phyloP scores from a whole-genome alignment of 2,888 invertebrate species.

The Celastrina argiolus region DNA sequence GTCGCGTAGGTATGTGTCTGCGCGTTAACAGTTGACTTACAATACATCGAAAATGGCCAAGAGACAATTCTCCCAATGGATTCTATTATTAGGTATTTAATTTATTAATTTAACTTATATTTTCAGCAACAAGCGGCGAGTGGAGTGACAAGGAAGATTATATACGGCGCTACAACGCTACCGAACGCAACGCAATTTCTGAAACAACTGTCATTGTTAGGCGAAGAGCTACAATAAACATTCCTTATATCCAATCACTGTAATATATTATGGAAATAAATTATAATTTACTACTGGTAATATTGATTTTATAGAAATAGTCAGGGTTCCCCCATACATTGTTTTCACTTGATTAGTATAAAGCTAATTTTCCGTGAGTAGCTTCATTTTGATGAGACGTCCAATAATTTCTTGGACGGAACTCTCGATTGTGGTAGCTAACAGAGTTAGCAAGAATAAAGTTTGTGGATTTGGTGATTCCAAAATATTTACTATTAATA shows the following conservation, averaged over 20 bases:
- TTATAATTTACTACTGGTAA: conserved; percentile 25
- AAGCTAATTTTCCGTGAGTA: no score
- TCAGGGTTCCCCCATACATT: no score
- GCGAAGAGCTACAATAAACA: conserved; percentile 82
- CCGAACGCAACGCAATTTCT: conserved; percentile 96
- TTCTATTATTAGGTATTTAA: background rate
- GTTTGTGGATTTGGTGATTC: no score
- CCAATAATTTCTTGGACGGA: no score
- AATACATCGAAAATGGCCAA: no score
- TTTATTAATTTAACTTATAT: conserved; percentile 21
- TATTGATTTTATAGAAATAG: background rate
- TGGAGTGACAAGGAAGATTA: conserved; percentile 86
- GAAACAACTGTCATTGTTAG: conserved; percentile 90
- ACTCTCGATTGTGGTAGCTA: no score
- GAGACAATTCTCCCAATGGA: no score
- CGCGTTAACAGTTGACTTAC: no score
- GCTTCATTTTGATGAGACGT: no score
- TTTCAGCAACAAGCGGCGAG: conserved; percentile 82
- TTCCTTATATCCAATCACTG: conserved; percentile 41
- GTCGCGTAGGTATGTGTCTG: no score
- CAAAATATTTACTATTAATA: background rate
- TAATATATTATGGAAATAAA: conserved; percentile 28
- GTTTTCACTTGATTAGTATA: no score
- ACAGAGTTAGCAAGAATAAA: no score
- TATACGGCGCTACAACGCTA: conserved; percentile 96